Percentiles rank a stretch among this genome's conserved stretches.
Evolutionary conservation across 2,888 invertebrate genomes (phyloP).

Genomic region (Drosophila putrida): DNA sequence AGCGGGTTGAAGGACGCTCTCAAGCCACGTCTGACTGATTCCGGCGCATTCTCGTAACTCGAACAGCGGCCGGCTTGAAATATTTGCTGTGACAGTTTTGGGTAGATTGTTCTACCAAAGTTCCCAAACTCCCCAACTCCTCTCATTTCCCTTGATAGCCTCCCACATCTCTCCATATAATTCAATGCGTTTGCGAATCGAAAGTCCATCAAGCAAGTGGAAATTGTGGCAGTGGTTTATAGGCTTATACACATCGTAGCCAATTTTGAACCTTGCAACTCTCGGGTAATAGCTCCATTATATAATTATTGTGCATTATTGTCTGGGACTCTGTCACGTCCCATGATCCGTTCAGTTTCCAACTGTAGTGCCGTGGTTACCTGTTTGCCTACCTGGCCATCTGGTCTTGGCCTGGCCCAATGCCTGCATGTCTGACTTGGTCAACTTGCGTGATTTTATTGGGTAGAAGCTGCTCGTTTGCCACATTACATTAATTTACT

Average conservation of each 20-base stretch:
- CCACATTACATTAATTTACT: slow-evolving; percentile 63
- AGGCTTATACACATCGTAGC: slow-evolving; percentile 51
- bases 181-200: slow-evolving; percentile 62
- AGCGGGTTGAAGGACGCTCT: slow-evolving; percentile 55
- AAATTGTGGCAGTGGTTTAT: slow-evolving; percentile 66
- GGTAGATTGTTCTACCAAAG: slow-evolving; percentile 10
- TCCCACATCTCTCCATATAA: slow-evolving; percentile 30
- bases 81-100: slow-evolving; percentile 69
- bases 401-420: slow-evolving; percentile 3
- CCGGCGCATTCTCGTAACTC: slow-evolving; percentile 27
- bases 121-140: not conserved
- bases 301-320: slow-evolving; percentile 79
- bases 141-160: not conserved
- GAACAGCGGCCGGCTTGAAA: slow-evolving; percentile 24
- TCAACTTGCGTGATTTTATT: slow-evolving; percentile 48
- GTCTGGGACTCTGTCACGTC: slow-evolving; percentile 48
- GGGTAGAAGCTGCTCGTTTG: slow-evolving; percentile 49
- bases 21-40: slow-evolving; percentile 63
- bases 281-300: slow-evolving; percentile 71
- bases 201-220: slow-evolving; percentile 66
- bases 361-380: not conserved
- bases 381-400: slow-evolving; percentile 8
- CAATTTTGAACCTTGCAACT: slow-evolving; percentile 58
- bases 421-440: slow-evolving; percentile 26
- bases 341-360: slow-evolving; percentile 25